Evolutionary conservation across 1,140 invertebrate species (phyloP), one percentile per base, ranked within the genome.

Genomic region (Microvelia longipes): DNA sequence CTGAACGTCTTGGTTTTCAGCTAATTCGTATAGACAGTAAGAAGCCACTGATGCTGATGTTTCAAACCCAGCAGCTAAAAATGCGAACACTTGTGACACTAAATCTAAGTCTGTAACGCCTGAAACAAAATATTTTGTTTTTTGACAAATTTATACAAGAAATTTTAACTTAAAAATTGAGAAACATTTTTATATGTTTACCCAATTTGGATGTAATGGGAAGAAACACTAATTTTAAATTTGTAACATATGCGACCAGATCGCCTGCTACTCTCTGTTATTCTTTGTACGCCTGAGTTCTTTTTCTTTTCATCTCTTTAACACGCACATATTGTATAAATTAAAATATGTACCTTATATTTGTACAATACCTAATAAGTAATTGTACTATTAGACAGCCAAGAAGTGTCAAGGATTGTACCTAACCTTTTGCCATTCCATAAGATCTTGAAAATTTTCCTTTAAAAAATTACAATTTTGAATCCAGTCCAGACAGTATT

Each of bases 51-150:
- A 81, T 2, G 86, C 81, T 27, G 85, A 82, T 0, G 86, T 86
- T 50, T 89, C 88, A 73, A 84, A 88, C 29, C 85, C 85, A 28
- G 83, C 85, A 15, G 84, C 66, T 76, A 82, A 78, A 71, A 83
- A 82, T 1, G 81, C 67, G 69, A 82, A 76, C 66, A 76, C 71
- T 73, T 82, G 80, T 24, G 79, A 78, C 15, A 28, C 68, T 15
- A 69, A 35, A 30, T 68, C 69, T 30, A 70, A 69, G 19, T 71
- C 71, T 5, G 2, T 62, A 1, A 68, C 61, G 26, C 14, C 68
- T 74, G 71, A 14, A 73, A 72, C n/a, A 60, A 25, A 67, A 50
- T 11, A 50, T 50, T 50, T 11, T 11, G 19, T 50, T 11, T 11
- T 50, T 19, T 5, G 19, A 11, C 35, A 50, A 5, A 5, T 50